A percentile compares a stretch with the other conserved stretches of the same genome.
phyloP scores from a whole-genome alignment of 2,888 invertebrate species.

The Calameuta pallipes region DNA sequence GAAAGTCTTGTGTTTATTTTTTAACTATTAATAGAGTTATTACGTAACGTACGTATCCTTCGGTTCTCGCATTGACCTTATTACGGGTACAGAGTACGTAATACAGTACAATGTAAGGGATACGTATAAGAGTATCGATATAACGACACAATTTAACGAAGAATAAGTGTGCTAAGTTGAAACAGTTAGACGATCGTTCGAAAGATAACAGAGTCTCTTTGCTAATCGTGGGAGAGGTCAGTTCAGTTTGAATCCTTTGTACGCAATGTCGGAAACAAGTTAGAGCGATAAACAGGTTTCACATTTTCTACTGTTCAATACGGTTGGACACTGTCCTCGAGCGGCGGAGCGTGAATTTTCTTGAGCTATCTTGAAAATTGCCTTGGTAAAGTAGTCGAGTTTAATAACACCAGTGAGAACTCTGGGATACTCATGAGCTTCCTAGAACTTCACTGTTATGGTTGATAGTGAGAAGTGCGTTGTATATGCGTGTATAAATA shows the following conservation, averaged over 20 bases:
- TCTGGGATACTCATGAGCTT: neutral
- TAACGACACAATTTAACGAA: neutral
- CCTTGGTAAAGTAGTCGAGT: neutral
- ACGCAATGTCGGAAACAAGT: neutral
- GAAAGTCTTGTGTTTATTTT: neutral
- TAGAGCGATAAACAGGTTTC: constrained; percentile 19
- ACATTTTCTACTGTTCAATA: constrained; percentile 2
- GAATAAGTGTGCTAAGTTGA: neutral
- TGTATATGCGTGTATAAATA: neutral
- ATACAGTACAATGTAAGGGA: neutral
- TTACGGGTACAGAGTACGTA: neutral
- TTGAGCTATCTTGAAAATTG: neutral
- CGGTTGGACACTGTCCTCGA: constrained; percentile 41
- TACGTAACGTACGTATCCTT: neutral
- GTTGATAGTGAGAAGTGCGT: neutral
- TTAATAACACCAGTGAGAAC: neutral
- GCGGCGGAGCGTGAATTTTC: constrained; percentile 15
- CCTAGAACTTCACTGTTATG: neutral
- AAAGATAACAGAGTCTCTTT: neutral
- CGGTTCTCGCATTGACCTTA: neutral
- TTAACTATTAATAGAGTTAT: neutral
- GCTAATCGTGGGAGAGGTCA: constrained; percentile 27
- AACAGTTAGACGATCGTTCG: neutral
- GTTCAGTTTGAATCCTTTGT: constrained; percentile 25
- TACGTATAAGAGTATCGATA: neutral